Evolutionary conservation across 1,140 invertebrate species (phyloP).

Genomic region (Conopomorpha cramerella): DNA sequence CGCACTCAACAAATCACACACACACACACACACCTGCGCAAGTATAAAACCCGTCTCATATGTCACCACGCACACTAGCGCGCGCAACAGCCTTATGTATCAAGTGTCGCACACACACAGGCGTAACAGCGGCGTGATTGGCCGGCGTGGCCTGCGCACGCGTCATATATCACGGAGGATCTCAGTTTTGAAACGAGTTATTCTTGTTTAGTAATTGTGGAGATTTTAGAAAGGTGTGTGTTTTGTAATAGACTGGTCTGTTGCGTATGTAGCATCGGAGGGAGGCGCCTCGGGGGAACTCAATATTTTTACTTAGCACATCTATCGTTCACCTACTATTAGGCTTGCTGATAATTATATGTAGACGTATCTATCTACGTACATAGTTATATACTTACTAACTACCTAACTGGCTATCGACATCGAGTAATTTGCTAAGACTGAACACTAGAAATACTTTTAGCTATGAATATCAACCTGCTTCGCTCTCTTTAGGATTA

Average conservation of each 20-base stretch:
- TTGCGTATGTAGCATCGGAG: too few species aligned
- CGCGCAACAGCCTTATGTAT: constrained; percentile 7
- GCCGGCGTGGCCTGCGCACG: constrained; percentile 9
- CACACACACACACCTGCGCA: neutral
- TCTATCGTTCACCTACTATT: neutral
- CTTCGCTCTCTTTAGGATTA: too few species aligned
- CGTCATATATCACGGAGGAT: constrained; percentile 38
- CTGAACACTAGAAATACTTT: too few species aligned
- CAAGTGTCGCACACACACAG: constrained; percentile 12
- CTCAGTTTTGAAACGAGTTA: constrained; percentile 35
- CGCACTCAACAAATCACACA: neutral
- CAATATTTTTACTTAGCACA: neutral
- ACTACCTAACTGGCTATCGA: neutral
- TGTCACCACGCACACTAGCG: constrained; percentile 18
- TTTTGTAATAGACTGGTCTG: constrained; percentile 12
- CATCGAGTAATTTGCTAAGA: neutral
- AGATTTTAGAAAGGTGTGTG: constrained; percentile 50
- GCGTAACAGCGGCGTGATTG: constrained; percentile 12
- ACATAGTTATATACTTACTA: neutral
- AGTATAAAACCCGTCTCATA: constrained; percentile 13
- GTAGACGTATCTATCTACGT: neutral
- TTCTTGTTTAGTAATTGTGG: constrained; percentile 21
- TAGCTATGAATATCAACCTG: too few species aligned
- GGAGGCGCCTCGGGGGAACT: too few species aligned
- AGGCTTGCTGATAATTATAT: neutral